Evolutionary conservation across 2,888 invertebrate species (phyloP), one percentile per base, ranked within the genome.

Genomic region (Belgica antarctica): DNA sequence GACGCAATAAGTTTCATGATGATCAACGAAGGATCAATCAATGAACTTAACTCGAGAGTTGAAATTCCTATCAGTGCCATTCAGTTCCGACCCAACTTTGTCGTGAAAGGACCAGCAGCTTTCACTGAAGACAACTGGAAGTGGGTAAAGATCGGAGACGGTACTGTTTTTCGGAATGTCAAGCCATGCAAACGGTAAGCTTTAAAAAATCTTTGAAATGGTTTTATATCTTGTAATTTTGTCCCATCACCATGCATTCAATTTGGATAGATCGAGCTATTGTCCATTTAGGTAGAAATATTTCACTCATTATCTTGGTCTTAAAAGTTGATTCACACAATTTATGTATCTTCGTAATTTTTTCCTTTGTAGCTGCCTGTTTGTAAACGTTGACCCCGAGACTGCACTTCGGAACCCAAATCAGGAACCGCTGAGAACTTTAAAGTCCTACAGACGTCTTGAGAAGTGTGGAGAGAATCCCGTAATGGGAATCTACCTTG

Each of bases 111-210:
- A 1, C 82, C 83, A 0, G 74, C 77, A 59, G 76, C 86, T 0
- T 85, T 82, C 73, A 86, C 83, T 3, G 88, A 89, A 77, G 89
- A 89, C 74, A 76, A 78, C 10, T 89, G 88, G 87, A 83, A 84
- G 72, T 89, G 84, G 79, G 76, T 89, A 4, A 85, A 84, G 77
- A 86, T 89, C 63, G 88, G 89, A 2, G 46, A 66, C 1, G n/a
- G n/a, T n/a, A 83, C 83, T 8, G 74, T 86, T 61, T 86, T 89
- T 75, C 83, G 86, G 75, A 82, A 85, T 71, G 78, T 87, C 19
- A 87, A 86, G 75, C 86, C 87, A 0, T 89, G 89, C 75, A 82
- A 83, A 52, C 17, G 52, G 52, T 52, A 52, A 52, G 52, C 7
- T 41, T n/a, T 7, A 52, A 52, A 5, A 2, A 22, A 22, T 2